Evolutionary conservation across 2,888 invertebrate genomes (phyloP), one percentile per base, ranked within the genome.

Genomic region (Metalampra italica): DNA sequence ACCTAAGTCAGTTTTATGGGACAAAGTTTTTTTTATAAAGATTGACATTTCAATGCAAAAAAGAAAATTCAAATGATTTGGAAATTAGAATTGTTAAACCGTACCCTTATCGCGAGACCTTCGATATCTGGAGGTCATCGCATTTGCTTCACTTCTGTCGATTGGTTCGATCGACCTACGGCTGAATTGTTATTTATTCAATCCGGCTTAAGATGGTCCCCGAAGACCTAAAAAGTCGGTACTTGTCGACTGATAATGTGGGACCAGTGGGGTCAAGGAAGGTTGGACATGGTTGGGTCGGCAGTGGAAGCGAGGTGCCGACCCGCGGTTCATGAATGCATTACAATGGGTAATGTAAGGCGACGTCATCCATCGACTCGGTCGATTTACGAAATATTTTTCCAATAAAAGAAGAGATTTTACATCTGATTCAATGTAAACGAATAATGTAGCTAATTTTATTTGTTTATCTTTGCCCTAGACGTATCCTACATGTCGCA

Each of bases 271-370:
- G 47, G 59, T 59, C 57, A 56, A 52, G 61, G 62, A 52, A 66
- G 78, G 71, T 68, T 78, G 62, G 48, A 39, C 50, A 55, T 75
- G 78, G 83, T 64, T 56, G 64, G 50, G 50, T 56, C 51, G 53
- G 56, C 60, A 58, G 66, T 55, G 65, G 60, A 62, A 61, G 63
- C 63, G 75, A 80, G 77, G 78, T 76, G 75, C 64, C 70, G 83
- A 84, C 82, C 80, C 63, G 68, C 50, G 72, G 66, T 66, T 69
- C 73, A 71, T 75, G 82, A 78, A 83, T 85, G 73, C 70, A 83
- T 87, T 86, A 85, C 78, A 87, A 87, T 88, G 81, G 71, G 71
- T 84, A 85, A 87, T 87, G 78, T 53, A 67, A 61, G 62, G 60
- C 68, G 57, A 70, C 77, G 77, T 77, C 78, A 80, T 64, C 59